Evolutionary conservation across 2,113 vertebrate species (phyloP), one percentile per base, ranked within the genome.

Genomic region (Ceyx cyanopectus): DNA sequence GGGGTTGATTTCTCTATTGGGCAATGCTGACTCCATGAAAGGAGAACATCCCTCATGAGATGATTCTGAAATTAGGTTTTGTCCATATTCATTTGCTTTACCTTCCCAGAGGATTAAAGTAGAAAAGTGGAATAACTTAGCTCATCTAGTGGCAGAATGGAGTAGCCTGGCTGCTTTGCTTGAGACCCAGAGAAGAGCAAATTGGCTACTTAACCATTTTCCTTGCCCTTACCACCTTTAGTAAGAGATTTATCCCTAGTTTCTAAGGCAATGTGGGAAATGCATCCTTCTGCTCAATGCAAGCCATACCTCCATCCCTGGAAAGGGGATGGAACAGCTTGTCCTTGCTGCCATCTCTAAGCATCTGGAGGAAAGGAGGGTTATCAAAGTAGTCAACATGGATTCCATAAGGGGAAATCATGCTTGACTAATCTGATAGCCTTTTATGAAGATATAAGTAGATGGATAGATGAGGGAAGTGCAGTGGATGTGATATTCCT

Each of bases 1-100:
- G 76, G 87, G 6, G 14, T 24, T 93, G 67, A 73, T 91, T 92
- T 94, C 89, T 95, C 72, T 76, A 34, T 85, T 91, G 90, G 51
- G 75, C 29, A 85, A 85, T 80, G 66, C 74, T 93, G 57, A 23
- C 73, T 89, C 48, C 53, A 14, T 81, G 76, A 92, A 90, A 90
- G 53, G 77, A 79, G 73, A 89, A 63, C 5, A 0, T 80, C 46
- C 26, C 75, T 87, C 62, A 48, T 60, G 87, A 93, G 84, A 85
- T 34, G 34, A 74, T 82, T 88, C 70, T 51, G 85, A 95, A 93
- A 93, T 82, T 46, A 93, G 67, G 74, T 82, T 95, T 94, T 89
- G 78, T 93, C 63, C 37, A 45, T 90, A 87, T 94, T 94, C 37
- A 77, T 89, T 95, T 92, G 57, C 65, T 81, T 93, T 89, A 9